Evolutionary conservation across 2,113 vertebrate genomes (phyloP), one percentile per base, ranked within the genome.

Genomic region (Microcebus tavaratra): DNA sequence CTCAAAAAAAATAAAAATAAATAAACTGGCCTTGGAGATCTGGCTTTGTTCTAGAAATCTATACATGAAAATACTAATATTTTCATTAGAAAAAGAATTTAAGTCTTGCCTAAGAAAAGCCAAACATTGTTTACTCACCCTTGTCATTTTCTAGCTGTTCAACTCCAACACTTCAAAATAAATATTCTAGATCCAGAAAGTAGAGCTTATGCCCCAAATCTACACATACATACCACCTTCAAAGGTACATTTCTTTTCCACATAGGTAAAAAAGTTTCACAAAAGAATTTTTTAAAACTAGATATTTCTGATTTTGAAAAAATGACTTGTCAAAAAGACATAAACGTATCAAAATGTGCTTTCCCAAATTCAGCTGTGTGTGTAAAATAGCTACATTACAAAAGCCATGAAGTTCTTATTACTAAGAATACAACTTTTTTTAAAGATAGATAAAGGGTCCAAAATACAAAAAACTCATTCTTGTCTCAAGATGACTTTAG

Each of bases 391-490:
- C 25, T 76, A 23, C 21, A 27, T 84, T 53, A 85, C 36, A 68
- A 68, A 68, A 68, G 15, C 6, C 67, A 70, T 23, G 31, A 96
- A 86, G 53, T 76, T 68, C 39, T 94, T 85, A 83, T 65, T 83
- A 83, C 1, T 79, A 82, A 80, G 5, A 31, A 48, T 29, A 36
- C 34, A 70, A 91, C 91, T 90, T 27, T 84, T 73, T 59, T 90
- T 31, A 11, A 57, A 82, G 20, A 85, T 25, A 59, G 12, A 9
- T 29, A 59, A 83, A 93, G 25, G 7, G 11, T 93, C 15, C 45
- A 55, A 18, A 45, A 94, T 50, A 92, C 36, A 79, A 82, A 94
- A 76, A 96, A 92, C 80, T 72, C 61, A 97, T 59, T 93, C 31
- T 70, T 78, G 6, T 50, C 68, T 21, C 6, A 10, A 85, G 89